Conservation (phyloP, 1,140 invertebrate genomes). For the Leptonema lineaticorne region DNA sequence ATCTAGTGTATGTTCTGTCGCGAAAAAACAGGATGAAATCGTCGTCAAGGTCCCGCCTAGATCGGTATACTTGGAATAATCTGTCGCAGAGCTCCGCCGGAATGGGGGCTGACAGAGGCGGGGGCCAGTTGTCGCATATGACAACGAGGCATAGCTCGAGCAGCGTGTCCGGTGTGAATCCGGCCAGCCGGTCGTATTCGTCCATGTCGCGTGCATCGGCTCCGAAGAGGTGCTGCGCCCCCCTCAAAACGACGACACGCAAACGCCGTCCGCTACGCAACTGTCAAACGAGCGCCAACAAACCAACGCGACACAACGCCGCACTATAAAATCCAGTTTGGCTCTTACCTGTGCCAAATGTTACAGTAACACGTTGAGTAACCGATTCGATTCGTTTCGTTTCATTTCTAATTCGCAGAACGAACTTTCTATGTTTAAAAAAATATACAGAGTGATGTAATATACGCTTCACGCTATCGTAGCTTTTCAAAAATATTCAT, state of each 20-base stretch:
- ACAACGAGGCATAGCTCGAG: conserved; percentile 23
- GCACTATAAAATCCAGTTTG: too few species aligned
- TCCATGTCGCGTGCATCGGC: not conserved
- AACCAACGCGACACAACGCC: too few species aligned
- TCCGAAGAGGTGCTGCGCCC: not conserved
- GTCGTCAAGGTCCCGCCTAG: conserved; percentile 62
- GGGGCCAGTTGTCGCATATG: conserved; percentile 28
- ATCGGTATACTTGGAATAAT: conserved; percentile 64
- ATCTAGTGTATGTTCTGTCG: conserved; percentile 64
- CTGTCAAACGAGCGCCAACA: too few species aligned
- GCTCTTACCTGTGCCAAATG: too few species aligned
- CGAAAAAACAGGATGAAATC: conserved; percentile 71
- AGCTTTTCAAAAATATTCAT: too few species aligned
- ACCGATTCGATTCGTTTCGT: too few species aligned
- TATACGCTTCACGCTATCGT: too few species aligned
- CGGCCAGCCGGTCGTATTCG: not conserved
- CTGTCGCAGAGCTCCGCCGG: conserved; percentile 52
- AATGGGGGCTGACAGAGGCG: conserved; percentile 24
- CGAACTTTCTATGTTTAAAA: too few species aligned
- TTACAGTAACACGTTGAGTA: too few species aligned
- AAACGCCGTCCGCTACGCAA: too few species aligned
- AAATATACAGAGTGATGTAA: too few species aligned
- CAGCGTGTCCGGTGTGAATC: not conserved
- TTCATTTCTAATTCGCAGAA: too few species aligned
- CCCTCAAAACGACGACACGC: not conserved